phyloP scores from a whole-genome alignment of 2,113 vertebrate species.

The Psephotus haematonotus region DNA sequence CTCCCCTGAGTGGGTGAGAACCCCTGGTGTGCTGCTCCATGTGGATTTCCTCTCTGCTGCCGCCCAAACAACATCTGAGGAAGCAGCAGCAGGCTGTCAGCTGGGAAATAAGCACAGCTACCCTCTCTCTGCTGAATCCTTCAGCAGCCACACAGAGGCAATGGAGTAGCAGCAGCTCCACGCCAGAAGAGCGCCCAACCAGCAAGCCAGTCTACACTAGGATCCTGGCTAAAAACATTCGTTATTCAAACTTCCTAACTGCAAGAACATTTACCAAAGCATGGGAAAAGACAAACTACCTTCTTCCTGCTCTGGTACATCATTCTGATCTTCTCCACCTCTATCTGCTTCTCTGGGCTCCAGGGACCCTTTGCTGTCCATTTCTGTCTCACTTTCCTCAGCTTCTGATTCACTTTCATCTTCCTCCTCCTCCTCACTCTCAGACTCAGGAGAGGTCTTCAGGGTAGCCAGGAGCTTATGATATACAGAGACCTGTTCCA shows the following conservation, averaged over 20 bases:
- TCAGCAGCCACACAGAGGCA: neutral
- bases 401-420: slow-evolving; percentile 71
- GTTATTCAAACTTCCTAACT: neutral
- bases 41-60: slow-evolving; percentile 44
- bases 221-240: neutral
- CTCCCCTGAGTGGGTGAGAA: slow-evolving; percentile 40
- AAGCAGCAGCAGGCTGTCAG: slow-evolving; percentile 18
- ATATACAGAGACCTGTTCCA: slow-evolving; percentile 84
- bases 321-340: neutral
- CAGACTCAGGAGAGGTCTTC: slow-evolving; percentile 69
- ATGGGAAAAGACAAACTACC: slow-evolving; percentile 35
- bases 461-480: slow-evolving; percentile 90
- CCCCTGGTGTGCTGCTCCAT: slow-evolving; percentile 50
- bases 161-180: neutral
- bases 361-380: slow-evolving; percentile 8
- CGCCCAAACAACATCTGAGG: slow-evolving; percentile 62
- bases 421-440: slow-evolving; percentile 70
- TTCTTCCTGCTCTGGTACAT: neutral
- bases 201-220: neutral
- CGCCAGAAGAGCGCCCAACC: neutral
- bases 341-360: neutral
- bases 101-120: neutral
- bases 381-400: slow-evolving; percentile 61
- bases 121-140: neutral
- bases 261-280: neutral